These are phyloP conservation scores for Plestiodon gilberti DNA, from an alignment of 2,113 vertebrate genomes.

Conservation along the genomic window DNA sequence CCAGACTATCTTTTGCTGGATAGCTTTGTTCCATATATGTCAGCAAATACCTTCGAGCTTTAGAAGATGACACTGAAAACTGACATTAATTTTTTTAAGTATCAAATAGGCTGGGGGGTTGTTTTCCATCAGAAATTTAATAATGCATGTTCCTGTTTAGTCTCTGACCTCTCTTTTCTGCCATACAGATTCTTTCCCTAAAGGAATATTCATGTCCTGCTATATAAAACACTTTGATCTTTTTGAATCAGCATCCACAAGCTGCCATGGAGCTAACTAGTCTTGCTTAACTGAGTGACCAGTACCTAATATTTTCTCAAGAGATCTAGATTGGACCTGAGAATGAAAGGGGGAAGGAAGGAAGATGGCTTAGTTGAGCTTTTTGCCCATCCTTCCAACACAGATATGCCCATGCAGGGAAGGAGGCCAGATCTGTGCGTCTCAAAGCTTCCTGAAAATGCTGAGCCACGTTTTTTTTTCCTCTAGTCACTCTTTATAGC, in stretches of 20 bases:
- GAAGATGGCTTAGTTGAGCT: background rate
- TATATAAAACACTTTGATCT: background rate
- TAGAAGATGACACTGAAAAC: conserved; percentile 29
- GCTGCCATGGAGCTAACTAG: background rate
- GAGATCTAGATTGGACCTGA: background rate
- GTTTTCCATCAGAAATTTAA: conserved; percentile 8
- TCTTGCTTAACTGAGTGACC: background rate
- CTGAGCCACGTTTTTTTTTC: background rate
- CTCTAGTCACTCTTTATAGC: no score
- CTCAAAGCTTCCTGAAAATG: conserved; percentile 12
- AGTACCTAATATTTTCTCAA: background rate
- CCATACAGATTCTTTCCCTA: conserved; percentile 15
- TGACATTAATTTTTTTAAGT: conserved; percentile 27
- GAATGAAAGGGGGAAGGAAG: background rate
- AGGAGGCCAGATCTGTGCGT: background rate
- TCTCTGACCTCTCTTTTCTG: conserved; percentile 7
- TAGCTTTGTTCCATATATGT: conserved; percentile 4
- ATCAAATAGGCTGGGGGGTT: conserved; percentile 11
- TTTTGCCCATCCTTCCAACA: background rate
- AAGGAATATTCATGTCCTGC: background rate
- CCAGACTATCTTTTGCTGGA: conserved; percentile 25
- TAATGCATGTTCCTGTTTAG: conserved; percentile 12
- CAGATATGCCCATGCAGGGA: background rate
- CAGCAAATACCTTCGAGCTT: conserved; percentile 25
- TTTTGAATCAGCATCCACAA: rapidly evolving